These are phyloP conservation scores for Marisa cornuarietis DNA, from an alignment of 1,140 invertebrate genomes.

Conservation along the genomic window DNA sequence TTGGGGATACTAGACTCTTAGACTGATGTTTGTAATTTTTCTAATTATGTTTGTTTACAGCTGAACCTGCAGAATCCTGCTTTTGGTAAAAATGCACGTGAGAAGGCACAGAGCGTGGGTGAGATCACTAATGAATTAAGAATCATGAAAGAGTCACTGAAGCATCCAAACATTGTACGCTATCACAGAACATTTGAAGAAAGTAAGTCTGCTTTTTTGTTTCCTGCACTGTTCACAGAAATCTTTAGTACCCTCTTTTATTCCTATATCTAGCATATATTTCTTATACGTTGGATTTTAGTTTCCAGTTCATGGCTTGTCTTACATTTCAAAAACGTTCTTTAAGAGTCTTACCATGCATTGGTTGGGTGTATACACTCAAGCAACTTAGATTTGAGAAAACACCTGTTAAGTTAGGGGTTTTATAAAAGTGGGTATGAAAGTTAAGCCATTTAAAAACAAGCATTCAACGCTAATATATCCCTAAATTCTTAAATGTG, in stretches of 20 bases:
- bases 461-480: no score
- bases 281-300: no score
- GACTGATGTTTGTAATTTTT: not conserved
- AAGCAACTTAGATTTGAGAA: no score
- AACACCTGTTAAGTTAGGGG: no score
- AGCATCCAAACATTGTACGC: constrained; percentile 66
- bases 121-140: constrained; percentile 66
- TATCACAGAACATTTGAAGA: constrained; percentile 66
- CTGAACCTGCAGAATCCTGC: constrained; percentile 58
- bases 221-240: not conserved
- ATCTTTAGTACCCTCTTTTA: not conserved
- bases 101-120: constrained; percentile 61
- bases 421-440: no score
- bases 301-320: no score
- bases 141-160: constrained; percentile 65
- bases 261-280: no score
- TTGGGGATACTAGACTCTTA: no score
- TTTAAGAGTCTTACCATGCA: no score
- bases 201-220: constrained; percentile 46
- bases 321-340: not conserved
- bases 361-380: no score
- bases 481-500: no score
- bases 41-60: constrained; percentile 34
- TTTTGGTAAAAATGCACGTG: constrained; percentile 56
- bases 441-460: no score